These are phyloP conservation scores for Clarias laeviceps DNA, from an alignment of 2,797 vertebrate species.

Conservation along the genomic window DNA sequence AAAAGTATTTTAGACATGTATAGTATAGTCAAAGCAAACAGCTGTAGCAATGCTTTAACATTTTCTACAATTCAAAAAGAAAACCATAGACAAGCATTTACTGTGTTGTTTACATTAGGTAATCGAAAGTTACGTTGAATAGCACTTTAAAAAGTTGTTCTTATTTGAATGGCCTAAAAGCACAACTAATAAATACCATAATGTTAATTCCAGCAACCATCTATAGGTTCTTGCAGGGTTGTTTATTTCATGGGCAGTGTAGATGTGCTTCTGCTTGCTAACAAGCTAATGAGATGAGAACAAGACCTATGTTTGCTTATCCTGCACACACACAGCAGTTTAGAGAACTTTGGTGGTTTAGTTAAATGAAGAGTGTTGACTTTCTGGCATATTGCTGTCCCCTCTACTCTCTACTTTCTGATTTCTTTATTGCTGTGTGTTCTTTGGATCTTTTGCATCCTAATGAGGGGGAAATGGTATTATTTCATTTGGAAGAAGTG, in stretches of 20 bases:
- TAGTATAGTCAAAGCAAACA: neutral
- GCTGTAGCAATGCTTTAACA: neutral
- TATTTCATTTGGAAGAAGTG: conserved; percentile 83
- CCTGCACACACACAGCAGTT: conserved; percentile 25
- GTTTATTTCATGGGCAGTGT: conserved; percentile 19
- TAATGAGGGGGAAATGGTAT: conserved; percentile 79
- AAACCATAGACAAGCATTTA: neutral
- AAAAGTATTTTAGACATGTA: conserved; percentile 12
- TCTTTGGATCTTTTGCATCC: conserved; percentile 80
- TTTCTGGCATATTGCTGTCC: conserved; percentile 63
- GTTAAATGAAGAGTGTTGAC: conserved; percentile 72
- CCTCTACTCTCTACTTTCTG: conserved; percentile 52
- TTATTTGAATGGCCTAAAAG: conserved; percentile 10
- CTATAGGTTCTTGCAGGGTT: conserved; percentile 3
- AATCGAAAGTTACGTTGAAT: conserved; percentile 15
- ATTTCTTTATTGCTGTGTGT: conserved; percentile 75
- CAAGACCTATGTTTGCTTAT: conserved; percentile 27
- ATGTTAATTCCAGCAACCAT: neutral
- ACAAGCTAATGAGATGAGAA: conserved; percentile 27
- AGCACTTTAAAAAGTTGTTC: conserved; percentile 22
- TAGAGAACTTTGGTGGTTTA: conserved; percentile 53
- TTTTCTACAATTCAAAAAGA: neutral
- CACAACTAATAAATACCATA: conserved; percentile 1
- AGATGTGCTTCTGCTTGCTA: conserved; percentile 6
- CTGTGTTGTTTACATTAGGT: conserved; percentile 27